phyloP scores from a whole-genome alignment of 2,797 vertebrate species.

The Poecilia wingei region DNA sequence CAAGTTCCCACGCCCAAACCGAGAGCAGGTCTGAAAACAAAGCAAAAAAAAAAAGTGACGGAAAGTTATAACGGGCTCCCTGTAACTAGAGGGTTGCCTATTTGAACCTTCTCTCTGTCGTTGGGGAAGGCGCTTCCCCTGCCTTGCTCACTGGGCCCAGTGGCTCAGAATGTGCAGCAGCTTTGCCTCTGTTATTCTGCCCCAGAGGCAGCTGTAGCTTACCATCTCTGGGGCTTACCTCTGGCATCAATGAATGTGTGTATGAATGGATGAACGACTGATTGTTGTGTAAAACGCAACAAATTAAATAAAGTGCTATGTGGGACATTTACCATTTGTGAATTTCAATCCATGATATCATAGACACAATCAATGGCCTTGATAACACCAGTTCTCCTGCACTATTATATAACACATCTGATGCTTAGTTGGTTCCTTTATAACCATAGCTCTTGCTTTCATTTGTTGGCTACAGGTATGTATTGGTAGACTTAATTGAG shows the following conservation, averaged over 20 bases:
- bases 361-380: constrained; percentile 11
- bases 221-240: background rate
- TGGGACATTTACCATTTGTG: background rate
- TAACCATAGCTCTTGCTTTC: background rate
- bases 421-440: background rate
- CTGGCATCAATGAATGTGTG: background rate
- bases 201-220: background rate
- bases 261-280: background rate
- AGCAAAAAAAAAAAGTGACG: constrained; percentile 18
- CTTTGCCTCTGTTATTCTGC: background rate
- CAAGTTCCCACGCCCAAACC: constrained; percentile 27
- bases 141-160: background rate
- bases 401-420: background rate
- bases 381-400: background rate
- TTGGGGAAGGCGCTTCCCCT: background rate
- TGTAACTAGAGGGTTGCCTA: background rate
- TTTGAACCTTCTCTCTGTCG: background rate
- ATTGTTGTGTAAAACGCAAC: background rate
- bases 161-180: background rate
- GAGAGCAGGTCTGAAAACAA: constrained; percentile 22
- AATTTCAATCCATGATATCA: constrained; percentile 13
- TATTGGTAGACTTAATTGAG: background rate
- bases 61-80: constrained; percentile 3
- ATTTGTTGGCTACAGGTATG: background rate
- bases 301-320: background rate